Conservation (phyloP, 2,797 vertebrate genomes). For the Erethizon dorsatum region DNA sequence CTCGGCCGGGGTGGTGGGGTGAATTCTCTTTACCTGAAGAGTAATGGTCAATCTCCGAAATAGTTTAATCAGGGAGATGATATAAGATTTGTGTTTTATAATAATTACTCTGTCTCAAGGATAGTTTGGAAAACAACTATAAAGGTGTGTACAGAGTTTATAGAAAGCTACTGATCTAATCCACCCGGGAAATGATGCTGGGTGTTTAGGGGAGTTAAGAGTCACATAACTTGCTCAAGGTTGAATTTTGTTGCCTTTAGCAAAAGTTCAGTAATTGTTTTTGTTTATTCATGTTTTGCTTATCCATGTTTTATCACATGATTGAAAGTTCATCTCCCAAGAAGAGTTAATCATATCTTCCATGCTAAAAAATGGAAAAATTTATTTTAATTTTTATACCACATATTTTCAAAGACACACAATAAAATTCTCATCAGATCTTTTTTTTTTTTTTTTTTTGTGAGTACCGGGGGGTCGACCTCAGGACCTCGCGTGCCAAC, state of each 20-base stretch:
- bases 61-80: not conserved
- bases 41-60: not conserved
- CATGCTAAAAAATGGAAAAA: not conserved
- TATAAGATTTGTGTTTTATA: not conserved
- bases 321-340: not conserved
- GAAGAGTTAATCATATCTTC: not conserved
- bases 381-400: not conserved
- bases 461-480: too few relatives aligned
- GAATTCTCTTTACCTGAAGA: not conserved
- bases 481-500: too few relatives aligned
- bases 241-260: not conserved
- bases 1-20: rapidly evolving
- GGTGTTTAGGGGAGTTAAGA: not conserved
- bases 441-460: too few relatives aligned
- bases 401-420: not conserved
- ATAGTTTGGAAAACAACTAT: not conserved
- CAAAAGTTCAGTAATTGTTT: not conserved
- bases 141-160: not conserved
- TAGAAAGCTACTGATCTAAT: not conserved
- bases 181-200: not conserved
- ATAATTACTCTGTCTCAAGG: not conserved
- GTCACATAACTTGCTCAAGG: not conserved
- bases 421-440: not conserved
- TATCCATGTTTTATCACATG: not conserved
- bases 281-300: not conserved